Evolutionary conservation across 2,797 vertebrate species (phyloP).

Genomic region (Leucoraja ocellata): DNA sequence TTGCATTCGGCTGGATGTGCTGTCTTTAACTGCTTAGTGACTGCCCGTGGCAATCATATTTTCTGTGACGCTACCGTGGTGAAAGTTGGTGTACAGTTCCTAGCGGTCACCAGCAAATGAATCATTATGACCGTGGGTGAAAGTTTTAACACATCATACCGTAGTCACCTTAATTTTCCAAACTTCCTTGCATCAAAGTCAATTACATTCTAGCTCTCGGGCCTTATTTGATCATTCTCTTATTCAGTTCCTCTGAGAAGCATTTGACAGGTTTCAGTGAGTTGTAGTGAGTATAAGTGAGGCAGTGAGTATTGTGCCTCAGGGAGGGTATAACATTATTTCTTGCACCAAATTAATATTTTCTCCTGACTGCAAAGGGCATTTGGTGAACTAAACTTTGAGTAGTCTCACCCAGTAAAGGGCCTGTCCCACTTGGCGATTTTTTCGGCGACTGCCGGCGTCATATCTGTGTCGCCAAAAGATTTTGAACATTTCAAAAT

Average conservation of each 20-base stretch:
- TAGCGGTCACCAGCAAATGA: conserved; percentile 19
- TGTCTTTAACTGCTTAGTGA: not conserved
- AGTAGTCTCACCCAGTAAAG: not conserved
- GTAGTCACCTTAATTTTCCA: not conserved
- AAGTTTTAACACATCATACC: not conserved
- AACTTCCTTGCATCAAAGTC: not conserved
- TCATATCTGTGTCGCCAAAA: too few species aligned
- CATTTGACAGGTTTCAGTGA: too few species aligned
- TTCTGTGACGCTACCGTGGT: conserved; percentile 22
- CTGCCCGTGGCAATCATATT: not conserved
- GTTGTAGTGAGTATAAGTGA: not conserved
- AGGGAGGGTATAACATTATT: too few species aligned
- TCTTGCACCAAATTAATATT: too few species aligned
- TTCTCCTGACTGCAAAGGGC: not conserved
- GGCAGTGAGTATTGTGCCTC: too few species aligned
- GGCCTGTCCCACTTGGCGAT: too few species aligned
- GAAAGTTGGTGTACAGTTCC: conserved; percentile 16
- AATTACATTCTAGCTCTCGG: not conserved
- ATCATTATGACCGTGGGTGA: conserved; percentile 9
- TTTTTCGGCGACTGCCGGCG: too few species aligned
- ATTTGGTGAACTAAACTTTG: not conserved
- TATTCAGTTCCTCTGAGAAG: not conserved
- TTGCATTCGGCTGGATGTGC: not conserved
- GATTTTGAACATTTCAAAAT: too few species aligned
- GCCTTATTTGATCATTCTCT: not conserved